Evolutionary conservation across 1,140 invertebrate species (phyloP), one percentile per base, ranked within the genome.

Genomic region (Cotesia vestalis): DNA sequence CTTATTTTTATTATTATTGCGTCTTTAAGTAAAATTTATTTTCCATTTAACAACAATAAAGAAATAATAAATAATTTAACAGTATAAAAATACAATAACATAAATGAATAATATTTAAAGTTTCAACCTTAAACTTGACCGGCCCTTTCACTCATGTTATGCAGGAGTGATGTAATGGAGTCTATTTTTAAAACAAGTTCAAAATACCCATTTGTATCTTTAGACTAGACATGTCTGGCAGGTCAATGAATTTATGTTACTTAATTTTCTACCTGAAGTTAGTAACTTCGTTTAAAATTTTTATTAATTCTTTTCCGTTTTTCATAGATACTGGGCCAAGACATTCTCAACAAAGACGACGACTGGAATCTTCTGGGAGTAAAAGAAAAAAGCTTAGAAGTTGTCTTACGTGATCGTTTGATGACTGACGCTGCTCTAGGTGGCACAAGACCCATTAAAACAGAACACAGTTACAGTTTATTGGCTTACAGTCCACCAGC

Each of bases 401-500:
- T 96, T 67, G 91, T 95, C 20, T 87, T 96, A 2, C 93, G 95
- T 81, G 95, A 97, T 84, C 90, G 94, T 76, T 89, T 96, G 78
- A 96, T 97, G 91, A 95, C 95, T 34, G 95, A 96, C 79, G 94
- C 95, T 0, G 91, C 93, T 12, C 88, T 95, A 8, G 94, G 93
- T 57, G 91, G 92, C 17, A 83, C 88, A 68, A 85, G 90, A 77
- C 92, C 94, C 75, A 94, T 96, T 84, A 92, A 96, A 89, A 91
- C 92, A 81, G 94, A 96, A 88, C 93, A 95, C 86, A 94, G 92
- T 64, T 95, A 95, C 86, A 94, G 93, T 78, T 84, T 94, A 4
- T 88, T 85, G 67, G 78, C 77, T 4, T 80, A 75, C 60, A 86
- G 81, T 91, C 91, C 79, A 87, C 93, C 86, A 86, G 90, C 73